Conservation (phyloP, 2,888 invertebrate species). For the Esperia sulphurella region DNA sequence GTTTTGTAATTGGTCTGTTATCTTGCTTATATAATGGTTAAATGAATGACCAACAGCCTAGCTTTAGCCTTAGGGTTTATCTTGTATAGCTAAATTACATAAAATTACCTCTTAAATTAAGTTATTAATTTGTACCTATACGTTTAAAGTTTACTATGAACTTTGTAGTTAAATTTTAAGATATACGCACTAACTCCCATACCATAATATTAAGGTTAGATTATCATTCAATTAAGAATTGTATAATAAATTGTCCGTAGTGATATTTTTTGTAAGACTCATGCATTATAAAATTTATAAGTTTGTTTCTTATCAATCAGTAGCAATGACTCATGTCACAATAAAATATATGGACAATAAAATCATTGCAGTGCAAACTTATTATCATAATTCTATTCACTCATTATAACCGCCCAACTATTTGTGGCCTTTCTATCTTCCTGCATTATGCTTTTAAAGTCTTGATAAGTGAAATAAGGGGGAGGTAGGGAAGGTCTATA, state of each 20-base stretch:
- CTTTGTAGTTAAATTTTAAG: neutral
- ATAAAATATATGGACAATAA: too few species aligned
- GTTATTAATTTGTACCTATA: constrained; percentile 8
- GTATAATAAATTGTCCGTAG: too few species aligned
- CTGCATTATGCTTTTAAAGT: neutral
- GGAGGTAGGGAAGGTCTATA: constrained; percentile 24
- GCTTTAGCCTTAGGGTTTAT: constrained; percentile 9
- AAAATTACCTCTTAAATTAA: constrained; percentile 15
- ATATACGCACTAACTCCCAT: too few species aligned
- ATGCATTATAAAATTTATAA: too few species aligned
- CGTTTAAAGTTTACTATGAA: constrained; percentile 3
- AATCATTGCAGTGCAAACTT: too few species aligned
- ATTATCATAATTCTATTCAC: constrained; percentile 40
- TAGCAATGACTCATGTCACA: too few species aligned
- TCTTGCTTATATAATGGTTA: constrained; percentile 1
- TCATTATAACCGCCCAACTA: constrained; percentile 23
- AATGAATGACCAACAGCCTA: constrained; percentile 4
- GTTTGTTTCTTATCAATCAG: too few species aligned
- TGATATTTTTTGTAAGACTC: too few species aligned
- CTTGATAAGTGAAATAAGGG: constrained; percentile 1
- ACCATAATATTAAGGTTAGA: too few species aligned
- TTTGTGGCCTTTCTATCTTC: constrained; percentile 18
- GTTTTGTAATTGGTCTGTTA: constrained; percentile 1
- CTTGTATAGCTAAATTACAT: constrained; percentile 9
- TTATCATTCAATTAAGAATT: too few species aligned